phyloP scores from a whole-genome alignment of 2,797 vertebrate genomes.

The Microctenopoma steveboyesi region DNA sequence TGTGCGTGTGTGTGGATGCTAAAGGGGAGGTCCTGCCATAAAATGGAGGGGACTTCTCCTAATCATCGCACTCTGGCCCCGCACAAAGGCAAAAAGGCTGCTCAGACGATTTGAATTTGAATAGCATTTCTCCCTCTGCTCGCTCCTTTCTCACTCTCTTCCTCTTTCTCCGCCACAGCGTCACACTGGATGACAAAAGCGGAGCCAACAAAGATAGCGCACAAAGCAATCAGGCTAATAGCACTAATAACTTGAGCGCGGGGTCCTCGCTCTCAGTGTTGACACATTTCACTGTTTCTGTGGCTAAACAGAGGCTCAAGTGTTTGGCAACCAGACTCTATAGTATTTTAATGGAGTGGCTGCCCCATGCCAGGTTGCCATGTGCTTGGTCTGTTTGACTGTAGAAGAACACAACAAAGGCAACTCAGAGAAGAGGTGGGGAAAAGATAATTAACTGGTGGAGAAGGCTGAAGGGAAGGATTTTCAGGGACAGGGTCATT shows the following conservation, averaged over 20 bases:
- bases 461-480: conserved; percentile 56
- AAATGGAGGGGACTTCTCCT: conserved; percentile 80
- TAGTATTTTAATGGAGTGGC: conserved; percentile 78
- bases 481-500: conserved; percentile 51
- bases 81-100: conserved; percentile 79
- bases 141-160: conserved; percentile 38
- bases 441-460: conserved; percentile 77
- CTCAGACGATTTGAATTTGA: conserved; percentile 83
- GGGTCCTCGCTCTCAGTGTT: conserved; percentile 78
- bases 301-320: conserved; percentile 83
- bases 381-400: conserved; percentile 70
- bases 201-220: conserved; percentile 76
- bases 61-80: conserved; percentile 80
- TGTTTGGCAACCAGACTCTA: conserved; percentile 80
- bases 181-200: conserved; percentile 73
- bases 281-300: conserved; percentile 84
- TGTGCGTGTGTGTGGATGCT: conserved; percentile 21
- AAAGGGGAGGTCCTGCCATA: conserved; percentile 64
- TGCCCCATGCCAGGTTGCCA: conserved; percentile 74
- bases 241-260: conserved; percentile 84
- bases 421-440: conserved; percentile 55
- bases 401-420: conserved; percentile 71
- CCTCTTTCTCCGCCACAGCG: conserved; percentile 51
- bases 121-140: conserved; percentile 71
- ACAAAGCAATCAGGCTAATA: conserved; percentile 85